phyloP scores from a whole-genome alignment of 2,888 invertebrate genomes.

The Imbricaverruca yamaguchii region DNA sequence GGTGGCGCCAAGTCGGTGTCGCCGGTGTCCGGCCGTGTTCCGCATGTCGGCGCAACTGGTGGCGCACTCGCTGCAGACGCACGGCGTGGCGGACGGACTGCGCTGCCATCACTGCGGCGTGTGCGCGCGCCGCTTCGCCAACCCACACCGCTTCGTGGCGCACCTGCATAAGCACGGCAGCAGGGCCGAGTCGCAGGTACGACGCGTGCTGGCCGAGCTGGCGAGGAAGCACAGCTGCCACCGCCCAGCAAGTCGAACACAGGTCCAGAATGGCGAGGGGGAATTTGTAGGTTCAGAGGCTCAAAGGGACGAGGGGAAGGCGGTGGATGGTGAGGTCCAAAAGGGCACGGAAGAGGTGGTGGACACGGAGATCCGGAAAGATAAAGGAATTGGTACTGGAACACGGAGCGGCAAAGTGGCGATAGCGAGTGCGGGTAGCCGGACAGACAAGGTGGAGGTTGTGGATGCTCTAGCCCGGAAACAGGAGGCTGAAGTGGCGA shows the following conservation, averaged over 20 bases:
- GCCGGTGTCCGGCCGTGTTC: slow-evolving; percentile 6
- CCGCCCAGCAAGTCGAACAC: too few relatives aligned
- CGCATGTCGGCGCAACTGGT: neutral
- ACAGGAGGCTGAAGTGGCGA: too few relatives aligned
- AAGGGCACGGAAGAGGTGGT: neutral
- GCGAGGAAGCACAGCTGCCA: too few relatives aligned
- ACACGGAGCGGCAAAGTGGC: too few relatives aligned
- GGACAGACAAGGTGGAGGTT: too few relatives aligned
- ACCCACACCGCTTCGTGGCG: neutral
- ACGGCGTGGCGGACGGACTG: neutral
- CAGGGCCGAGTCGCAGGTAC: neutral
- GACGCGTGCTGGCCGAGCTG: neutral
- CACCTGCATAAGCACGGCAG: neutral
- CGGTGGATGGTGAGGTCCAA: neutral
- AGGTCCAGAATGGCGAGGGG: neutral
- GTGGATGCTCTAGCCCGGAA: too few relatives aligned
- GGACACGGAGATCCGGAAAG: too few relatives aligned
- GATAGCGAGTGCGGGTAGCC: too few relatives aligned
- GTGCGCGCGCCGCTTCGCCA: neutral
- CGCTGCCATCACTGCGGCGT: neutral
- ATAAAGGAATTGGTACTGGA: too few relatives aligned
- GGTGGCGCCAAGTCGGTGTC: neutral
- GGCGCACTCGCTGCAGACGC: neutral
- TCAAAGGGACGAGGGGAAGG: neutral
- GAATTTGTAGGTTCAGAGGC: neutral